phyloP scores from a whole-genome alignment of 2,888 invertebrate genomes.

The Nephrotoma guestfalica region DNA sequence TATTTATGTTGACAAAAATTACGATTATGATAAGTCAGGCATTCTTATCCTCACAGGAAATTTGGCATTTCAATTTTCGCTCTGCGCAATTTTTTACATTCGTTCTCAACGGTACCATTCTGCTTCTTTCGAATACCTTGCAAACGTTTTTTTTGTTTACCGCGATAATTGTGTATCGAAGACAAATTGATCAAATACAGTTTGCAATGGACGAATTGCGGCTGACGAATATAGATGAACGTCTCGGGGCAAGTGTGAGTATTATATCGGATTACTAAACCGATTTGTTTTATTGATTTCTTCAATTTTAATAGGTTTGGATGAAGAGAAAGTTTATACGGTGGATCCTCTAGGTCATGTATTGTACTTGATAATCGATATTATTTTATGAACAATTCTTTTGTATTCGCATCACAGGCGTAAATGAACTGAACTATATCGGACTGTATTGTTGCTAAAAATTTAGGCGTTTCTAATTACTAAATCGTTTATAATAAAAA shows the following conservation, averaged over 20 bases:
- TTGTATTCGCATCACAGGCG: not conserved
- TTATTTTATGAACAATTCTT: not conserved
- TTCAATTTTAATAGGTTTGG: too few relatives aligned
- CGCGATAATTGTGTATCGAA: not conserved
- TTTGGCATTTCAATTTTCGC: not conserved
- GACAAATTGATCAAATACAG: not conserved
- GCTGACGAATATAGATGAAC: not conserved
- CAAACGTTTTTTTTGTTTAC: not conserved
- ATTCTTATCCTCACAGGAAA: not conserved
- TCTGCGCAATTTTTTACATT: not conserved
- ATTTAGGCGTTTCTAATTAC: too few relatives aligned
- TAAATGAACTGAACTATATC: not conserved
- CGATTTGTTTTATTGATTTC: too few relatives aligned
- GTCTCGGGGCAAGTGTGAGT: not conserved
- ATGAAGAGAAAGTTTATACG: too few relatives aligned
- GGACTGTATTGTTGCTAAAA: not conserved
- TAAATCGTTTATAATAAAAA: too few relatives aligned
- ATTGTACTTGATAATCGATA: too few relatives aligned
- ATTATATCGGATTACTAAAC: not conserved
- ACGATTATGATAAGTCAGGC: not conserved
- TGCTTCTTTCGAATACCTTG: not conserved
- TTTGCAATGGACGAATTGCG: not conserved
- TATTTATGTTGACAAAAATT: not conserved
- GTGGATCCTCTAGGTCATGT: too few relatives aligned
- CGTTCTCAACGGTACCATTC: not conserved